Percentiles rank a stretch among this genome's conserved stretches.
phyloP scores from a whole-genome alignment of 2,888 invertebrate genomes.

The Amphipoea lucens region DNA sequence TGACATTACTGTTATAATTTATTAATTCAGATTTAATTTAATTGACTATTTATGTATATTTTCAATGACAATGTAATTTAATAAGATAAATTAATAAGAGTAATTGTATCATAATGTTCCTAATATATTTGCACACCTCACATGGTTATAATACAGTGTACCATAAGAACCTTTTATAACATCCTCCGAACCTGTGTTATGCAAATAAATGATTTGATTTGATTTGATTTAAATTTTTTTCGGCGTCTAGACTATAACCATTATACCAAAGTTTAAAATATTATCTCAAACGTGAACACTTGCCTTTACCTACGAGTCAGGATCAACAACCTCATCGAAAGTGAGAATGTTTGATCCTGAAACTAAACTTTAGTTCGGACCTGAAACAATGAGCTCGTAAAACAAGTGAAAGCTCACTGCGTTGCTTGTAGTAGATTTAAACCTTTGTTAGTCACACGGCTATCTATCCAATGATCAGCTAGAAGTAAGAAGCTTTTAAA shows the following conservation, averaged over 20 bases:
- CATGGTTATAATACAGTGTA: no score
- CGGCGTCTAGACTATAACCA: not conserved
- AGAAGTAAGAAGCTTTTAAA: not conserved
- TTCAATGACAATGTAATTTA: no score
- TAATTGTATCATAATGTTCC: no score
- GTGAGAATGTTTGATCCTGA: constrained; percentile 52
- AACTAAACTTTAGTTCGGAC: constrained; percentile 51
- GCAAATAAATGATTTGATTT: no score
- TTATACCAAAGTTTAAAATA: not conserved
- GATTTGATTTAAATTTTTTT: no score
- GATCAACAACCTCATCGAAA: constrained; percentile 37
- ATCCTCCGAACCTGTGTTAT: no score
- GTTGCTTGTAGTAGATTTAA: constrained; percentile 29
- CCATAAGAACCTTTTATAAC: no score
- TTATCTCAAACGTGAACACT: not conserved
- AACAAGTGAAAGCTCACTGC: constrained; percentile 51
- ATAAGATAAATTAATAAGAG: no score
- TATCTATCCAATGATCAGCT: constrained; percentile 10
- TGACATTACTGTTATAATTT: no score
- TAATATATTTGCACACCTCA: no score
- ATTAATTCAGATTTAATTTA: no score
- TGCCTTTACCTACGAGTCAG: not conserved
- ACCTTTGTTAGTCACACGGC: constrained; percentile 4
- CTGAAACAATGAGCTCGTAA: constrained; percentile 56
- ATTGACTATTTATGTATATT: no score